Conservation (phyloP, 2,888 invertebrate species). For the Blera fallax region DNA sequence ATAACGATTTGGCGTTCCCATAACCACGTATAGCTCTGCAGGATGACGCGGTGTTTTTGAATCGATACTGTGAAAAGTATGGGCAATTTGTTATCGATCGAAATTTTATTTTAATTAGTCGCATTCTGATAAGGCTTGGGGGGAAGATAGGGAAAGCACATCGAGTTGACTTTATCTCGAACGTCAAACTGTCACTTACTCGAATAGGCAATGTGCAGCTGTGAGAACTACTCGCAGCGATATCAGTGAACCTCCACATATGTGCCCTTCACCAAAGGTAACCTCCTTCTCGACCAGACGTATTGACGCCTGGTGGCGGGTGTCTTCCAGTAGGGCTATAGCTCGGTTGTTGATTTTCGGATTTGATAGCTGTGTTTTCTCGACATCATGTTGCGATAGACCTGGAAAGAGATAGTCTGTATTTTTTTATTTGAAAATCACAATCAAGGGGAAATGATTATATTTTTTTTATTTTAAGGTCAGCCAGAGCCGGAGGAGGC, state of each 20-base stretch:
- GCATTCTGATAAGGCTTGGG: not conserved
- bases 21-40: constrained; percentile 77
- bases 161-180: not conserved
- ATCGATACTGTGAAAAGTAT: constrained; percentile 6
- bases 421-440: not conserved
- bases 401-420: constrained; percentile 41
- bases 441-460: not conserved
- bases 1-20: constrained; percentile 76
- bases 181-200: constrained; percentile 74
- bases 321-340: constrained; percentile 29
- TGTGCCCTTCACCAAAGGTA: constrained; percentile 78
- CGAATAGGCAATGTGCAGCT: constrained; percentile 77
- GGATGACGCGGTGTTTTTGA: constrained; percentile 76
- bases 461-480: not conserved
- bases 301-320: constrained; percentile 78
- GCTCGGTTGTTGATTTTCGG: not conserved
- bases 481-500: not conserved
- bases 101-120: not conserved
- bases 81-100: not conserved
- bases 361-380: not conserved
- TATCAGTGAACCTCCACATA: constrained; percentile 79
- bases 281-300: constrained; percentile 75
- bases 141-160: not conserved
- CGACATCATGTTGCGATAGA: constrained; percentile 22
- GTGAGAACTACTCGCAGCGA: constrained; percentile 78